A percentile compares a stretch with the other conserved stretches of the same genome.
phyloP scores from a whole-genome alignment of 2,888 invertebrate genomes.

The Acanthosepion esculentum region DNA sequence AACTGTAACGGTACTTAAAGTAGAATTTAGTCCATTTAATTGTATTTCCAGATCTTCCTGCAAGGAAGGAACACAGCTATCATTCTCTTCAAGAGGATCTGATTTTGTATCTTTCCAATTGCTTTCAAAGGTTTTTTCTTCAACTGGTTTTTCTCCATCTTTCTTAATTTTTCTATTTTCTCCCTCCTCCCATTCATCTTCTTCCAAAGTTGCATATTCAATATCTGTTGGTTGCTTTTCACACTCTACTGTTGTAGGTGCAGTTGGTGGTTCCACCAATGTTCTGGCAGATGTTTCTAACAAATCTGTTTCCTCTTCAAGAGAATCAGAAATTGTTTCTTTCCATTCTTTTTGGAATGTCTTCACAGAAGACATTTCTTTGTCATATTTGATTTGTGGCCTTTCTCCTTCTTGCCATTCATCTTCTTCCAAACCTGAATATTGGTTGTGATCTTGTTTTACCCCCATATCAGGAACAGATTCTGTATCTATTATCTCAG shows the following conservation, averaged over 20 bases:
- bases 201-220: background rate
- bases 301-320: background rate
- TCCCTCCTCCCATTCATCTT: constrained; percentile 36
- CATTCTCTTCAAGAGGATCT: background rate
- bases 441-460: background rate
- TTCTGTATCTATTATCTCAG: background rate
- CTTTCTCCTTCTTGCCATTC: background rate
- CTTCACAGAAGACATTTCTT: background rate
- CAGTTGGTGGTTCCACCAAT: background rate
- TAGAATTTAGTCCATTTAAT: too few relatives aligned
- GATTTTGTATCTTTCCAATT: constrained; percentile 33
- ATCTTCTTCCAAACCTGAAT: background rate
- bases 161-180: background rate
- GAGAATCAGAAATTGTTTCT: background rate
- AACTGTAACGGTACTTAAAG: background rate
- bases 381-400: background rate
- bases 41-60: too few relatives aligned
- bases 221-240: background rate
- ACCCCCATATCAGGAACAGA: background rate
- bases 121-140: background rate
- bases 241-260: background rate
- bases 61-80: background rate
- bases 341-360: background rate
- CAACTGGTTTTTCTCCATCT: background rate
- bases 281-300: background rate